Conservation (phyloP, 2,888 invertebrate genomes). For the Xylota segnis region DNA sequence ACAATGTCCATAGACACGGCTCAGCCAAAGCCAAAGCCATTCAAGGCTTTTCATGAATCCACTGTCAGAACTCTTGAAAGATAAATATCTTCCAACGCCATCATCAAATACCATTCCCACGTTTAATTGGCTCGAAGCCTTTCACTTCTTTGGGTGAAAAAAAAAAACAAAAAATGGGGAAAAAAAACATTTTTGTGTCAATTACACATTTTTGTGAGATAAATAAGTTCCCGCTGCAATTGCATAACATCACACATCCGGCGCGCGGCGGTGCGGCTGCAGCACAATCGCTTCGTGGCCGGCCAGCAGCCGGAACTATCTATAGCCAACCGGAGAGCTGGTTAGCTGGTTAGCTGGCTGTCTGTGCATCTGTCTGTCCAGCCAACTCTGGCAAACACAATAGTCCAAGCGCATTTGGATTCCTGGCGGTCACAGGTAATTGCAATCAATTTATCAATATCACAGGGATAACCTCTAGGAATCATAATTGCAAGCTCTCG, state of each 20-base stretch:
- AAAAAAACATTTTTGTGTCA: slow-evolving; percentile 76
- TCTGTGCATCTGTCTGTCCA: neutral
- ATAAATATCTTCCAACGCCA: slow-evolving; percentile 74
- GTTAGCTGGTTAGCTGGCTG: slow-evolving; percentile 1
- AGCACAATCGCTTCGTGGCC: slow-evolving; percentile 51
- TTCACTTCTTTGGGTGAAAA: slow-evolving; percentile 66
- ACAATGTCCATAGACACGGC: neutral
- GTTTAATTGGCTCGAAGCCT: slow-evolving; percentile 75
- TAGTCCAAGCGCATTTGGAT: slow-evolving; percentile 62
- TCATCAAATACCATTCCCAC: slow-evolving; percentile 76
- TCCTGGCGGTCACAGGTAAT: slow-evolving; percentile 73
- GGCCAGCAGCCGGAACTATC: slow-evolving; percentile 71
- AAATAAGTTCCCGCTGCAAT: slow-evolving; percentile 75
- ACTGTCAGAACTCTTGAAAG: slow-evolving; percentile 54
- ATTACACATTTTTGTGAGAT: slow-evolving; percentile 76
- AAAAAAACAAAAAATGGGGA: slow-evolving; percentile 19
- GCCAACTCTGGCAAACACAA: slow-evolving; percentile 17
- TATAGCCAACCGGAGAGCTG: slow-evolving; percentile 16
- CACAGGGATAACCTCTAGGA: slow-evolving; percentile 76
- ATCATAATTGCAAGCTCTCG: slow-evolving; percentile 71
- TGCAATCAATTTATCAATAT: slow-evolving; percentile 76
- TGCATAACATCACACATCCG: slow-evolving; percentile 77
- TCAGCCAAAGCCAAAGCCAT: neutral
- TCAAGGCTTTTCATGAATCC: slow-evolving; percentile 45
- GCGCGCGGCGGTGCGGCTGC: slow-evolving; percentile 40